phyloP scores from a whole-genome alignment of 2,113 vertebrate species.

The Platysteira castanea region DNA sequence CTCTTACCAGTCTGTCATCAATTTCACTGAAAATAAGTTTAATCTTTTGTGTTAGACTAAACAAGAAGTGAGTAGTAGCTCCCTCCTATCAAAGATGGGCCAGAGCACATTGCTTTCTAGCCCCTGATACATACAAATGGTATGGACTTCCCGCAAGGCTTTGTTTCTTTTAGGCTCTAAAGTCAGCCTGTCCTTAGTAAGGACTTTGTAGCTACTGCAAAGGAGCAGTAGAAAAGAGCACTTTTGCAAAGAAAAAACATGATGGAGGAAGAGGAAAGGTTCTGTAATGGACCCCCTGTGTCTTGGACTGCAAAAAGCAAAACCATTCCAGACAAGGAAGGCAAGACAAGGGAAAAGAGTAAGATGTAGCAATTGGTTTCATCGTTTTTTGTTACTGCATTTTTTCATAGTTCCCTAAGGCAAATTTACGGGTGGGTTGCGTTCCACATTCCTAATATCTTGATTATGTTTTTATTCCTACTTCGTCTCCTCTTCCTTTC shows the following conservation, averaged over 20 bases:
- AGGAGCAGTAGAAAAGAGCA: background rate
- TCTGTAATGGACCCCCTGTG: background rate
- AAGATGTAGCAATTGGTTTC: background rate
- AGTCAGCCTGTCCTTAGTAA: background rate
- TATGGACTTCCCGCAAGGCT: background rate
- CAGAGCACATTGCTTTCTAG: background rate
- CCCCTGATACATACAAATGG: background rate
- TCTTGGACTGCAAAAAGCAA: background rate
- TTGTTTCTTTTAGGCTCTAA: background rate
- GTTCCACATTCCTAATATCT: slow-evolving; percentile 52
- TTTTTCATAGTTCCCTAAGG: slow-evolving; percentile 6
- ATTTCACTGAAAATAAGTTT: background rate
- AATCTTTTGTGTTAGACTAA: background rate
- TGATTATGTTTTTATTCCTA: slow-evolving; percentile 60
- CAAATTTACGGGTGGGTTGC: slow-evolving; percentile 49
- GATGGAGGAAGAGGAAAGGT: background rate
- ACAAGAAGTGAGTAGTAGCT: background rate
- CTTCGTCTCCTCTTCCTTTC: slow-evolving; percentile 38
- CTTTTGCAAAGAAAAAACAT: background rate
- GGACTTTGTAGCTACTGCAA: background rate
- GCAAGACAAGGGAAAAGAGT: background rate
- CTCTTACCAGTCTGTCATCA: background rate
- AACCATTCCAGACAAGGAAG: background rate
- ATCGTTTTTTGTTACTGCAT: background rate
- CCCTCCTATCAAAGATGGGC: background rate